These are phyloP conservation scores for Tortrix viridana DNA, from an alignment of 2,888 invertebrate species.

Conservation along the genomic window DNA sequence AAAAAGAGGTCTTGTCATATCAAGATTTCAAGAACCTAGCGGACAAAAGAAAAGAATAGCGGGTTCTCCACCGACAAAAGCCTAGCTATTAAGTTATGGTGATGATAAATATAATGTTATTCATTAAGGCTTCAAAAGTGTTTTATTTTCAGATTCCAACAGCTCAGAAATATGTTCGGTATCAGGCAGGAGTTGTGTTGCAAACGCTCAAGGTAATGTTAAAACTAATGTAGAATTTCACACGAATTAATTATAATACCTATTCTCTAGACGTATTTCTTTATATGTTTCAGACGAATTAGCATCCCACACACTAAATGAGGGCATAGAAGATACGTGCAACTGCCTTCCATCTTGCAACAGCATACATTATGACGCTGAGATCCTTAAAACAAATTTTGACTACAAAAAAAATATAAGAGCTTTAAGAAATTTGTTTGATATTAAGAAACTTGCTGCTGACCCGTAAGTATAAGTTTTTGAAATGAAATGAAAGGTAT, in stretches of 20 bases:
- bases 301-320: neutral
- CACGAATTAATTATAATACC: neutral
- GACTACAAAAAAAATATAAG: neutral
- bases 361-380: slow-evolving; percentile 25
- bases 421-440: neutral
- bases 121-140: too few species aligned
- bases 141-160: slow-evolving; percentile 4
- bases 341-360: slow-evolving; percentile 17
- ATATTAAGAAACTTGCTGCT: too few species aligned
- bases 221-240: neutral
- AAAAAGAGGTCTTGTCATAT: too few species aligned
- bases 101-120: too few species aligned
- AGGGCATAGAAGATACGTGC: neutral
- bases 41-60: too few species aligned
- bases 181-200: neutral
- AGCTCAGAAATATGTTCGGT: slow-evolving; percentile 6
- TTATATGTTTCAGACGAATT: neutral
- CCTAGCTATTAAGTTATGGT: too few species aligned
- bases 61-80: too few species aligned
- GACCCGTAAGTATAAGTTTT: neutral
- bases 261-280: neutral
- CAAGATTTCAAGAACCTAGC: too few species aligned
- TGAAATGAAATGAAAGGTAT: too few species aligned
- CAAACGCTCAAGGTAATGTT: neutral
- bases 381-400: slow-evolving; percentile 20